Evolutionary conservation across 2,113 vertebrate species (phyloP), one percentile per base, ranked within the genome.

Genomic region (Gallinago undulata): DNA sequence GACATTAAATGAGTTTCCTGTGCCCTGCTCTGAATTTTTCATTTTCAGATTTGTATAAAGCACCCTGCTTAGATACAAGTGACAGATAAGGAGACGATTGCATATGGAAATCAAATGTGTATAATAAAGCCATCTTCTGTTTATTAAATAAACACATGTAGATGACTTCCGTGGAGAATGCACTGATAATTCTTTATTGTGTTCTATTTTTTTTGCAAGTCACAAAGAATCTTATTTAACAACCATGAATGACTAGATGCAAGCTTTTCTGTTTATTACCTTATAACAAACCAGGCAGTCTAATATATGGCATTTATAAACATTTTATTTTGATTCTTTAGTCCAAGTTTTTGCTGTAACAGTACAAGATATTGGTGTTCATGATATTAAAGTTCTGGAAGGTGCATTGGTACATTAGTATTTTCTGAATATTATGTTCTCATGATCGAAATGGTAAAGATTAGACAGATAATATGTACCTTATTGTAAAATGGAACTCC

Each of bases 131-230:
- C 98, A 97, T 98, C 97, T 97, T 98, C 98, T 98, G 97, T 98
- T 98, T 98, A 98, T 98, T 98, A 98, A 98, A 98, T 98, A 98
- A 98, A 98, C 97, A 98, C 94, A 97, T 98, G 98, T 98, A 98
- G 97, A 98, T 97, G 96, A 96, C 96, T 97, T 97, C 97, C 82
- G 96, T 96, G 96, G 88, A 94, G 97, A 98, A 96, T 69, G 95
- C 95, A 73, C 96, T 97, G 97, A 97, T 98, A 98, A 98, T 98
- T 98, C 97, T 95, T 98, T 97, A 97, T 94, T 93, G 95, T 97
- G 98, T 97, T 97, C 94, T 92, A 94, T 66, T 87, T 97, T 97
- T 95, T 96, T 95, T 96, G 88, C 93, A 91, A 98, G 98, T 98
- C 97, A 98, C 97, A 98, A 97, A 95, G 97, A 97, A 98, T 98